A percentile compares a stretch with the other conserved stretches of the same genome.
These are phyloP conservation scores for Drosophila rhopaloa DNA, from an alignment of 1,140 invertebrate genomes.

Conservation along the genomic window DNA sequence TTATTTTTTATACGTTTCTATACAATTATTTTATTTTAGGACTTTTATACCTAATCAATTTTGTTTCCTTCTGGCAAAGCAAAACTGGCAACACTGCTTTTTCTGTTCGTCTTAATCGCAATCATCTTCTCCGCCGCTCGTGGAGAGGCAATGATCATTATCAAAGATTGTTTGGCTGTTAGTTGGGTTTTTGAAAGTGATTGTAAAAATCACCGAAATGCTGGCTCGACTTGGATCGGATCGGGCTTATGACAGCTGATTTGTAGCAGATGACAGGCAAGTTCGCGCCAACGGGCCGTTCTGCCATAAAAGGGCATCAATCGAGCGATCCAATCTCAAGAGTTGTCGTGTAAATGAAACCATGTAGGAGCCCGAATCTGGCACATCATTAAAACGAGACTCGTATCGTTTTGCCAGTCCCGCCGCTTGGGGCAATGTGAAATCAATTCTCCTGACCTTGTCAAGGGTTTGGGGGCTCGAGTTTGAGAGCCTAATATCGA, in stretches of 20 bases:
- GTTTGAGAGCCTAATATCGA: conserved; percentile 15
- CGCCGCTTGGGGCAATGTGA: conserved; percentile 26
- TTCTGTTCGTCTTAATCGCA: conserved; percentile 17
- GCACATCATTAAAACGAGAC: conserved; percentile 74
- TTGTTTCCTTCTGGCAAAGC: neutral
- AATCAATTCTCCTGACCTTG: conserved; percentile 68
- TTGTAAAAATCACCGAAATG: conserved; percentile 65
- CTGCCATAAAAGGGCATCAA: conserved; percentile 70
- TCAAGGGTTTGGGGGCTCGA: conserved; percentile 40
- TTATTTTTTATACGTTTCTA: too few relatives aligned
- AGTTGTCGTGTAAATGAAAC: conserved; percentile 62
- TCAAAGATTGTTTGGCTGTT: conserved; percentile 50
- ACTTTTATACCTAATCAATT: neutral
- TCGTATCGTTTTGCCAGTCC: conserved; percentile 41
- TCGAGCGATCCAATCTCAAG: conserved; percentile 42
- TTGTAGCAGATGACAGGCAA: conserved; percentile 82
- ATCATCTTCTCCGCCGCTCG: conserved; percentile 20
- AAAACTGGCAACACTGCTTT: conserved; percentile 10
- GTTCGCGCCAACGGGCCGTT: conserved; percentile 72
- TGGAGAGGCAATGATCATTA: conserved; percentile 66
- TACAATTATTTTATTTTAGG: neutral
- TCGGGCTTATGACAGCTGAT: conserved; percentile 76
- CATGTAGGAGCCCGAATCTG: conserved; percentile 53
- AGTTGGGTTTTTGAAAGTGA: conserved; percentile 70
- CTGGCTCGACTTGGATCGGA: conserved; percentile 24